Percentiles rank a stretch among this genome's conserved stretches.
Conservation (phyloP, 2,113 vertebrate species). For the Etheostoma spectabile region DNA sequence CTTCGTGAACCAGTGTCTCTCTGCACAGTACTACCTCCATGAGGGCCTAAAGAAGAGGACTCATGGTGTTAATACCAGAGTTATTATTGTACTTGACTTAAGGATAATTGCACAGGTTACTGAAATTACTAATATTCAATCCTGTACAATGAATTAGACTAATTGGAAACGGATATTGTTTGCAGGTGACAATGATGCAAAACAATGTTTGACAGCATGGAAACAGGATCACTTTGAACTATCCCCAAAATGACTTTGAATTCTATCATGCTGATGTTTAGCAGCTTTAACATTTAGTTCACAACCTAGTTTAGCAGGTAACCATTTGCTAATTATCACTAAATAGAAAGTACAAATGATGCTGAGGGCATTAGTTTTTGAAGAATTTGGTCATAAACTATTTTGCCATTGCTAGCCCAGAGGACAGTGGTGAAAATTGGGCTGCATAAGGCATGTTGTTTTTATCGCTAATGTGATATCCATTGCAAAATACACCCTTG, state of each 20-base stretch:
- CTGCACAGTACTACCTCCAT: not conserved
- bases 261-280: not conserved
- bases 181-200: not conserved
- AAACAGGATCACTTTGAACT: not conserved
- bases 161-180: not conserved
- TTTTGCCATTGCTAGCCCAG: no score
- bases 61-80: not conserved
- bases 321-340: not conserved
- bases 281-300: not conserved
- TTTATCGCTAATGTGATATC: no score
- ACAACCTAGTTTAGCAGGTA: not conserved
- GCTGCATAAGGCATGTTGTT: no score
- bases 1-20: no score
- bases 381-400: not conserved
- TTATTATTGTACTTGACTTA: not conserved
- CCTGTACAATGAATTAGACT: not conserved
- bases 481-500: no score
- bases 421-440: not conserved
- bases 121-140: not conserved
- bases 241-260: not conserved
- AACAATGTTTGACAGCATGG: conserved; percentile 11
- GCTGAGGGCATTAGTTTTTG: not conserved
- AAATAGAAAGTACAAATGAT: not conserved
- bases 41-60: not conserved
- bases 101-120: not conserved